These are phyloP conservation scores for Neelides folsomi DNA, from an alignment of 2,888 invertebrate species.

Conservation along the genomic window DNA sequence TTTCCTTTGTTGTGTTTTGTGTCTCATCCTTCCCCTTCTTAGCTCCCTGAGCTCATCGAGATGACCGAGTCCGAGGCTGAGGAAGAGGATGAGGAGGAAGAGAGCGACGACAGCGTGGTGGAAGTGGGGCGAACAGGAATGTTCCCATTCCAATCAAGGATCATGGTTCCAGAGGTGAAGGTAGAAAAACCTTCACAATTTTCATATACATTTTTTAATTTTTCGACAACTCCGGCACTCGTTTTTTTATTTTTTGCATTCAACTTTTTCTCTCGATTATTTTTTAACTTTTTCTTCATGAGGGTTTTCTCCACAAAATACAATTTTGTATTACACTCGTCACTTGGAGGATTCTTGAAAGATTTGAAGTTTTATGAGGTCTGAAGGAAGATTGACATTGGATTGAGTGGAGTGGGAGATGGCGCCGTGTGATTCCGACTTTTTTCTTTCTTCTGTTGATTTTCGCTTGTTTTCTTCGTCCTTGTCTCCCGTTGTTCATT, in stretches of 20 bases:
- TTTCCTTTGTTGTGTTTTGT: not conserved
- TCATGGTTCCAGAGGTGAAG: conserved; percentile 26
- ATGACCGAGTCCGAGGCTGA: conserved; percentile 32
- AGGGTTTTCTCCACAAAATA: too few species aligned
- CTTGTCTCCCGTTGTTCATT: too few species aligned
- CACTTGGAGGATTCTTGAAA: too few species aligned
- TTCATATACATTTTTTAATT: not conserved
- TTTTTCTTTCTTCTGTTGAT: too few species aligned
- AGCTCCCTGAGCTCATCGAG: conserved; percentile 32
- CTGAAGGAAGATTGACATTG: too few species aligned
- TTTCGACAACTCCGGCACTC: not conserved
- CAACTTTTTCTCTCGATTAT: not conserved
- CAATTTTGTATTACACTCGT: too few species aligned
- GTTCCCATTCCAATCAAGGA: conserved; percentile 6
- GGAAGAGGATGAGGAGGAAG: conserved; percentile 25
- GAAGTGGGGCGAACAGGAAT: conserved; percentile 21
- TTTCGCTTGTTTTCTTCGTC: too few species aligned
- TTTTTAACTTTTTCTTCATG: too few species aligned
- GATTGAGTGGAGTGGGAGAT: too few species aligned
- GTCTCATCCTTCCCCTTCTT: conserved; percentile 7
- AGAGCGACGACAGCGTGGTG: conserved; percentile 30
- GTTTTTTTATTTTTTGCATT: not conserved
- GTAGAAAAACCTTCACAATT: conserved; percentile 20
- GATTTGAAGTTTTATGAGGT: too few species aligned
- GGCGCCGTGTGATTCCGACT: too few species aligned